Evolutionary conservation across 2,797 vertebrate species (phyloP).

Genomic region (Glossophaga mutica): DNA sequence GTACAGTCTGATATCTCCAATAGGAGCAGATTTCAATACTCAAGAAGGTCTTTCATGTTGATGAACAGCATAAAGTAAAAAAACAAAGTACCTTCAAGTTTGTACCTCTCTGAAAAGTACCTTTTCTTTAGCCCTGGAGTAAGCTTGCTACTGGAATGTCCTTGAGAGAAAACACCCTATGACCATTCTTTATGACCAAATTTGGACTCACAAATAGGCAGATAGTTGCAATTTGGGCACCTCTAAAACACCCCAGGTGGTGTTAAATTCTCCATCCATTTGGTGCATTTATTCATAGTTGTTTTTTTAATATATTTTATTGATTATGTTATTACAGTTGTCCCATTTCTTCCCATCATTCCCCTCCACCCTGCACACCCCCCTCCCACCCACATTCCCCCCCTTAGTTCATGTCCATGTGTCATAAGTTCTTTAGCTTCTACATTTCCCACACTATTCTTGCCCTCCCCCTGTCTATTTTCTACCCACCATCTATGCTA

Average conservation of each 20-base stretch:
- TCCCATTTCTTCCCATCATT: too few relatives aligned
- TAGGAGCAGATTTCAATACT: not conserved
- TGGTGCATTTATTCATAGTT: not conserved
- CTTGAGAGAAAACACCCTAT: not conserved
- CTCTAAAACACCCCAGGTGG: not conserved
- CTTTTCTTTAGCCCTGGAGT: not conserved
- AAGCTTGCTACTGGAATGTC: not conserved
- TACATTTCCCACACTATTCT: too few relatives aligned
- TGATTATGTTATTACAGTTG: too few relatives aligned
- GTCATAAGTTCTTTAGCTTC: too few relatives aligned
- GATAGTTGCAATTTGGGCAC: not conserved
- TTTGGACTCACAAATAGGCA: not conserved
- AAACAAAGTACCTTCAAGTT: not conserved
- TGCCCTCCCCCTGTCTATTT: too few relatives aligned
- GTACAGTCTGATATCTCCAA: not conserved
- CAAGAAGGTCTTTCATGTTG: constrained; percentile 23
- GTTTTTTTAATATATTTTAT: too few relatives aligned
- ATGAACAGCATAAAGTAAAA: not conserved
- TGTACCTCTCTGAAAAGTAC: not conserved
- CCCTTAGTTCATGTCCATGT: too few relatives aligned
- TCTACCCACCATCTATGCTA: too few relatives aligned
- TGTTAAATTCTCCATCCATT: not conserved
- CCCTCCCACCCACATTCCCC: too few relatives aligned
- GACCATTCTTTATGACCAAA: not conserved
- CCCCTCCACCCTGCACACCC: too few relatives aligned